Evolutionary conservation across 2,888 invertebrate species (phyloP).

Genomic region (Dolichomitus sp.): DNA sequence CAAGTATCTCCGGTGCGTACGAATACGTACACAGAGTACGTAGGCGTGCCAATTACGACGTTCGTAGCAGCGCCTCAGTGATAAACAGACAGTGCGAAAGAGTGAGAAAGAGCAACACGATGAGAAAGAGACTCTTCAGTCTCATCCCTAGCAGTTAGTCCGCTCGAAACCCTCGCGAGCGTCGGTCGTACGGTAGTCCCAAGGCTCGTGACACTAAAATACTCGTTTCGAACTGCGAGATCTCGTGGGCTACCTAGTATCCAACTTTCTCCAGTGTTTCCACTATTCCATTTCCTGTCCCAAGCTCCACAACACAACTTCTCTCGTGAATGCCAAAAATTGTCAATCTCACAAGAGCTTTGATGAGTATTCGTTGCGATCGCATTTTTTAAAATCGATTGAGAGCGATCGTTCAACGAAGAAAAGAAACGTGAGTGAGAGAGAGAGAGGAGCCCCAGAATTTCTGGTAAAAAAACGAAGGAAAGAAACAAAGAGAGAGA

Average conservation of each 20-base stretch:
- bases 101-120: constrained; percentile 15
- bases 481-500: constrained; percentile 34
- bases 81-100: constrained; percentile 55
- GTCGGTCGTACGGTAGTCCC: constrained; percentile 53
- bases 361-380: not conserved
- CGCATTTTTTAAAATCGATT: not conserved
- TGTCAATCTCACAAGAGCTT: not conserved
- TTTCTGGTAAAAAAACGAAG: not conserved
- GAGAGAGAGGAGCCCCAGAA: not conserved
- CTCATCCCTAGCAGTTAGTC: constrained; percentile 66
- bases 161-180: constrained; percentile 63
- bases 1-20: constrained; percentile 24
- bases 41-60: constrained; percentile 63
- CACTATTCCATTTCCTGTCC: not conserved
- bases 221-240: constrained; percentile 3
- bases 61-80: constrained; percentile 49
- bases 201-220: constrained; percentile 21
- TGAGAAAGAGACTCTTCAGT: constrained; percentile 39
- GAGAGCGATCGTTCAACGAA: not conserved
- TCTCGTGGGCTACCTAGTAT: constrained; percentile 18
- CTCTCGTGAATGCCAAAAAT: not conserved
- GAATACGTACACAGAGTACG: constrained; percentile 40
- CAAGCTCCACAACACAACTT: not conserved
- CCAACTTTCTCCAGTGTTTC: constrained; percentile 7
- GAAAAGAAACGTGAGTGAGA: not conserved